A percentile compares a stretch with the other conserved stretches of the same genome.
These are phyloP conservation scores for Stramonita haemastoma DNA, from an alignment of 2,888 invertebrate genomes.

Conservation along the genomic window DNA sequence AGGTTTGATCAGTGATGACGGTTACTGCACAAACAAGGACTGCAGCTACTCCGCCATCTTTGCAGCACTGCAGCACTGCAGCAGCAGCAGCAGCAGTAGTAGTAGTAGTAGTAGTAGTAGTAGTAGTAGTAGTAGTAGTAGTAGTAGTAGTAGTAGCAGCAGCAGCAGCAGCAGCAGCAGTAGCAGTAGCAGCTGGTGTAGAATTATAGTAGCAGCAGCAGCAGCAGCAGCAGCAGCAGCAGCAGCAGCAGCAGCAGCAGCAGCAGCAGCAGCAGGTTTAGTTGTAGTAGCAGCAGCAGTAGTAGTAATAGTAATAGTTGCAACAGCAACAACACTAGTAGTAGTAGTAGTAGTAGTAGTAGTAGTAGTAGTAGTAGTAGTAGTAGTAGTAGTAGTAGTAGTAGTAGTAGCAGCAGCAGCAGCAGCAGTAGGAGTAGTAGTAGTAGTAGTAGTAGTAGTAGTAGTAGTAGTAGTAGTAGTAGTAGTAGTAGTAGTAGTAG, in stretches of 20 bases:
- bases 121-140: conserved; percentile 43
- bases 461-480: background rate
- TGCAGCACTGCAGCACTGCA: too few species aligned
- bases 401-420: conserved; percentile 33
- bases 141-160: conserved; percentile 30
- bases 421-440: background rate
- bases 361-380: conserved; percentile 44
- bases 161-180: background rate
- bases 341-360: too few species aligned
- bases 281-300: conserved; percentile 44
- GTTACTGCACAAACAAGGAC: conserved; percentile 21
- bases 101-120: background rate
- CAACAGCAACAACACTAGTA: too few species aligned
- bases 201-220: conserved; percentile 19
- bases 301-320: too few species aligned
- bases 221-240: conserved; percentile 6
- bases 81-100: background rate
- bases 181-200: background rate
- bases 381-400: conserved; percentile 44
- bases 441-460: conserved; percentile 6
- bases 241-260: background rate
- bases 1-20: conserved; percentile 27
- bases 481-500: background rate
- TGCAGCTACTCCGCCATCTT: too few species aligned
- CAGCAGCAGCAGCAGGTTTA: background rate